These are phyloP conservation scores for Picus viridis DNA, from an alignment of 2,797 vertebrate genomes.

Conservation along the genomic window DNA sequence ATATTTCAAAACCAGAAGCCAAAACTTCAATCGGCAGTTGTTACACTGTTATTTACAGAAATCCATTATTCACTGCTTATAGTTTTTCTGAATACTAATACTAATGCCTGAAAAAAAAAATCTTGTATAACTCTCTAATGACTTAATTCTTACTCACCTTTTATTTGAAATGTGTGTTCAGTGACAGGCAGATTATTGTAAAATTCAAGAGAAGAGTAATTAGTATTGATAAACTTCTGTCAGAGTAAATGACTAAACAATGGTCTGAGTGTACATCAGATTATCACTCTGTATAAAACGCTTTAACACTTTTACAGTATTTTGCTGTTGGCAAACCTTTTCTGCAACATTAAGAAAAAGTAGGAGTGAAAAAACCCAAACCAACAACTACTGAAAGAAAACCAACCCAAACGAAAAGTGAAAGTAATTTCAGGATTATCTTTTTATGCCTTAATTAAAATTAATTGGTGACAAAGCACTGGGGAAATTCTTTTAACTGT, in stretches of 20 bases:
- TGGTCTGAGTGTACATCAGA: not conserved
- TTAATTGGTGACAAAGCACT: not conserved
- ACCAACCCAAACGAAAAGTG: not conserved
- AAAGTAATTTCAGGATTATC: not conserved
- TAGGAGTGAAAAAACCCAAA: not conserved
- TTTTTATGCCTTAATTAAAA: not conserved
- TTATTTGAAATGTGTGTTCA: not conserved
- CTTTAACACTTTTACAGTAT: not conserved
- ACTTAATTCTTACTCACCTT: not conserved
- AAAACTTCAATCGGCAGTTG: not conserved
- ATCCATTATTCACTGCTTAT: not conserved
- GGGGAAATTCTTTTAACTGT: not conserved
- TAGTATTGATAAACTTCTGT: not conserved
- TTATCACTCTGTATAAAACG: not conserved
- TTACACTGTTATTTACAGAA: not conserved
- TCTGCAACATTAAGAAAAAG: not conserved
- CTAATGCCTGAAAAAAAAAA: not conserved
- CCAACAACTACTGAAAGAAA: no score
- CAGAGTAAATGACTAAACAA: not conserved
- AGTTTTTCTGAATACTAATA: not conserved
- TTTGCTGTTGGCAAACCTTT: not conserved
- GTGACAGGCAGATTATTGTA: not conserved
- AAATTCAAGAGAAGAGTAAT: not conserved
- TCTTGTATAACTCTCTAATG: no score
- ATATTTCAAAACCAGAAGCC: not conserved